Evolutionary conservation across 2,113 vertebrate species (phyloP), one percentile per base, ranked within the genome.

Genomic region (Odontophorus gujanensis): DNA sequence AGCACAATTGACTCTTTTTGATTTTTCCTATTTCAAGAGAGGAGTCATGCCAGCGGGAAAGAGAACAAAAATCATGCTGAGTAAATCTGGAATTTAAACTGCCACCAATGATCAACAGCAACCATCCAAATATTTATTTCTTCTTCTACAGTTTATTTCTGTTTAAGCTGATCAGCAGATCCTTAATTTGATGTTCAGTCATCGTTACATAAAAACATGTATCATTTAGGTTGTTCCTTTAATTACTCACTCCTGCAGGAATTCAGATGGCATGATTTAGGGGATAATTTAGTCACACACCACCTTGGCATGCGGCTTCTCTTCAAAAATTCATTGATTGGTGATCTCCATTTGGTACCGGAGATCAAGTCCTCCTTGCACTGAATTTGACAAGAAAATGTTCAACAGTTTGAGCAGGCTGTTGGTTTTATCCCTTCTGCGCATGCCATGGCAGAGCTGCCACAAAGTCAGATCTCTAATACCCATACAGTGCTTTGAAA

Each of bases 1-100:
- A 96, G 90, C 76, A 92, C 96, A 96, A 94, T 81, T 92, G 92
- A 86, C 61, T 85, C 68, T 11, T 96, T 96, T 96, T 96, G 88
- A 96, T 94, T 95, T 94, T 92, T 81, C 57, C 57, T 68, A 45
- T 87, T 87, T 95, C 85, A 91, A 92, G 92, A 96, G 59, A 89
- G 26, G 63, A 92, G 61, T 92, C 32, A 51, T 61, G 95, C 88
- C 83, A 85, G 83, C 78, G 73, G 93, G 82, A 93, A 96, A 89
- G 82, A 95, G 73, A 94, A 96, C 7, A 94, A 92, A 96, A 95
- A 90, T 86, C 65, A 68, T 24, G 36, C 43, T 2, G 4, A 93
- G 80, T 90, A 93, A 92, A 93, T 81, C 73, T 90, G 57, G 79
- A 86, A 75, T 93, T 95, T 90, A 92, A 90, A 86, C 92, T 88